These are phyloP conservation scores for Megalops cyprinoides DNA, from an alignment of 2,797 vertebrate species.

Conservation along the genomic window DNA sequence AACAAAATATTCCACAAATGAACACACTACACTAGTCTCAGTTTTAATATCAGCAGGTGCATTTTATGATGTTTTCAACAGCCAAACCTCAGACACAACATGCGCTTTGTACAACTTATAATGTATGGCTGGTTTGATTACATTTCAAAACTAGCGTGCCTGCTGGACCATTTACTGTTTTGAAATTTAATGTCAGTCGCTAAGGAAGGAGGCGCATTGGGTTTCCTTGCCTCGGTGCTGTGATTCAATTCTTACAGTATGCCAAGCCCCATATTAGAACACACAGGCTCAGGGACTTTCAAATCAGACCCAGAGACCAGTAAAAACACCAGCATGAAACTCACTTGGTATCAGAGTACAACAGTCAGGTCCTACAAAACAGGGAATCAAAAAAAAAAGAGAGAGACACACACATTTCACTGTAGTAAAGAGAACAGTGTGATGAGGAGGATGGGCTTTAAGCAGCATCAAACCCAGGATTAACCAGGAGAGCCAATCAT, in stretches of 20 bases:
- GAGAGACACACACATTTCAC: background rate
- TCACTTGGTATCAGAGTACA: background rate
- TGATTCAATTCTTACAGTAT: constrained; percentile 34
- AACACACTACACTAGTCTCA: background rate
- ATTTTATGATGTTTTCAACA: background rate
- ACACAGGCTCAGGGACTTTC: constrained; percentile 30
- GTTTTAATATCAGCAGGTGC: background rate
- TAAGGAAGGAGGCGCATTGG: background rate
- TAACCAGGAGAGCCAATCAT: background rate
- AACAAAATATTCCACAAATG: background rate
- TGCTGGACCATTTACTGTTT: constrained; percentile 29
- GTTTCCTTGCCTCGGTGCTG: constrained; percentile 2
- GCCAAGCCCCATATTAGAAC: constrained; percentile 41
- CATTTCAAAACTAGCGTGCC: constrained; percentile 8
- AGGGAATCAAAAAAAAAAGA: background rate
- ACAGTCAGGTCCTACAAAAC: background rate
- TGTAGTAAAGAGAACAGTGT: background rate
- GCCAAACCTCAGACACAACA: background rate
- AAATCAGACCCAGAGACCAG: constrained; percentile 43
- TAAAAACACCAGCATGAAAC: background rate
- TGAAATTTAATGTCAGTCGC: constrained; percentile 41
- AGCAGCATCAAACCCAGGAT: background rate
- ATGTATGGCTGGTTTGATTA: background rate
- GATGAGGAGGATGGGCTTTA: background rate
- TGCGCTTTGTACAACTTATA: background rate